phyloP scores from a whole-genome alignment of 2,113 vertebrate genomes.

The Tricholaema leucomelas region DNA sequence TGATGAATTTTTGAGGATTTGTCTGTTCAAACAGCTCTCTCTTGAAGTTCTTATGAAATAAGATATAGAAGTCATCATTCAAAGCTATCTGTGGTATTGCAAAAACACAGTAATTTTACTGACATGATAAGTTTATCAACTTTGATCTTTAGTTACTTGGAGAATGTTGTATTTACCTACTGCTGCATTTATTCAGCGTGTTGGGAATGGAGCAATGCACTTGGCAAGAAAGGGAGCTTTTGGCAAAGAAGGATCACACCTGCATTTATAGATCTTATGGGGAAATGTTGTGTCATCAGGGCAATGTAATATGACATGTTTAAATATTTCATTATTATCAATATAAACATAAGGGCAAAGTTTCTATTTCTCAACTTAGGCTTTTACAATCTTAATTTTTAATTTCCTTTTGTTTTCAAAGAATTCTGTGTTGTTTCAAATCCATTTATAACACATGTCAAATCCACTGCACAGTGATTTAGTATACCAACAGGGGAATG shows the following conservation, averaged over 20 bases:
- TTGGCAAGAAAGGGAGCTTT: constrained; percentile 9
- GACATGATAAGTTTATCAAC: too few relatives aligned
- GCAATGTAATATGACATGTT: not conserved
- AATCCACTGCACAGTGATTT: not conserved
- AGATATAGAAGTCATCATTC: too few relatives aligned
- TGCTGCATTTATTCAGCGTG: not conserved
- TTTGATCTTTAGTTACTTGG: not conserved
- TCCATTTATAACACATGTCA: not conserved
- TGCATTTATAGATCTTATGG: constrained; percentile 26
- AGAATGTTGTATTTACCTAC: constrained; percentile 2
- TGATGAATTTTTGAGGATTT: too few relatives aligned
- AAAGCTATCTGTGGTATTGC: too few relatives aligned
- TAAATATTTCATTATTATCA: not conserved
- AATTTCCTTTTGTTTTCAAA: not conserved
- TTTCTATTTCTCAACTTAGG: not conserved
- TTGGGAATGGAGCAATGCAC: not conserved
- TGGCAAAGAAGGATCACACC: not conserved
- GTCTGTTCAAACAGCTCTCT: too few relatives aligned
- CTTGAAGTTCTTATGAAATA: too few relatives aligned
- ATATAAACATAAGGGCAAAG: not conserved
- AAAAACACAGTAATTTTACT: too few relatives aligned
- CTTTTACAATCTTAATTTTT: not conserved
- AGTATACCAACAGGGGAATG: not conserved
- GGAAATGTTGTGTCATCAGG: constrained; percentile 24
- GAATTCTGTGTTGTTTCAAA: not conserved